A percentile compares a stretch with the other conserved stretches of the same genome.
Conservation (phyloP, 2,797 vertebrate genomes). For the Megalops cyprinoides region DNA sequence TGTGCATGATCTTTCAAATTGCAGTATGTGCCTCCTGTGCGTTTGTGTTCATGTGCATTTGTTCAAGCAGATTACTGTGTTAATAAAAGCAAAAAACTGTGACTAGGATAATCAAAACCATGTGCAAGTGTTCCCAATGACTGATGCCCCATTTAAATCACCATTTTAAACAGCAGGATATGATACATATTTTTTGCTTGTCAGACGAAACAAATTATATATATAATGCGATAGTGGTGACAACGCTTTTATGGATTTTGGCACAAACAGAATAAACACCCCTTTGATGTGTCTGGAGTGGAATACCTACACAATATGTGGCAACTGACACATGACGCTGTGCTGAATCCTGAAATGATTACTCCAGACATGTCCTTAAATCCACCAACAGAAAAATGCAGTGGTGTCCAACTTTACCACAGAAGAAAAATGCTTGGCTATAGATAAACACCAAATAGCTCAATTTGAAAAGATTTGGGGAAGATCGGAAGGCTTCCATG, state of each 20-base stretch:
- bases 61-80: constrained; percentile 1
- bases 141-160: not conserved
- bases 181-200: not conserved
- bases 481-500: constrained; percentile 30
- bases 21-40: constrained; percentile 30
- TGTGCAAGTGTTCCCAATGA: not conserved
- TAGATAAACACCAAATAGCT: constrained; percentile 33
- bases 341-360: not conserved
- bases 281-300: not conserved
- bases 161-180: not conserved
- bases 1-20: constrained; percentile 11
- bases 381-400: constrained; percentile 23
- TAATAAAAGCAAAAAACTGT: not conserved
- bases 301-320: not conserved
- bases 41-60: constrained; percentile 21
- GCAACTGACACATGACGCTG: not conserved
- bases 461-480: constrained; percentile 33
- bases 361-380: no score
- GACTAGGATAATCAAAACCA: constrained; percentile 27
- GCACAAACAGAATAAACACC: constrained; percentile 15
- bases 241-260: constrained; percentile 33
- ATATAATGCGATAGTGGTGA: no score
- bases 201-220: not conserved
- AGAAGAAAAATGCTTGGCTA: not conserved
- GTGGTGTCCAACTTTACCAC: constrained; percentile 11